These are phyloP conservation scores for Drosophila colorata DNA, from an alignment of 2,888 invertebrate species.

Conservation along the genomic window DNA sequence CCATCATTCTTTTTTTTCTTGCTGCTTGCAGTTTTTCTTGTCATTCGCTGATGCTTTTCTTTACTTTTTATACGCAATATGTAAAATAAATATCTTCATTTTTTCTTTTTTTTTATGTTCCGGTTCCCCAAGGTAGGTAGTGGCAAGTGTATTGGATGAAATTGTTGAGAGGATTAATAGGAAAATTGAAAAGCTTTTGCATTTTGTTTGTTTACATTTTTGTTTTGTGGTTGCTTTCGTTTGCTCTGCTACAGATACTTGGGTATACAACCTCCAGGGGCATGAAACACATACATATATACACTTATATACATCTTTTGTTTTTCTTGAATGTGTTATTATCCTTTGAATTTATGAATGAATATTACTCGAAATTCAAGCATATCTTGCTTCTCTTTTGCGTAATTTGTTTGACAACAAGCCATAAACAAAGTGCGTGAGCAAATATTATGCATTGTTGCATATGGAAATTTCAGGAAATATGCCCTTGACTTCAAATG, in stretches of 20 bases:
- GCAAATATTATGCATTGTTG: constrained; percentile 30
- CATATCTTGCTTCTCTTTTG: constrained; percentile 5
- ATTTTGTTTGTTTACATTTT: constrained; percentile 59
- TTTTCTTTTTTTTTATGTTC: constrained; percentile 9
- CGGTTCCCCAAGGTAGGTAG: constrained; percentile 28
- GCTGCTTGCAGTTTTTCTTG: constrained; percentile 51
- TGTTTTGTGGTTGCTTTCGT: constrained; percentile 18
- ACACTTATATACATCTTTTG: not conserved
- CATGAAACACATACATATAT: not conserved
- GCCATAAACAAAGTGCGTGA: constrained; percentile 22
- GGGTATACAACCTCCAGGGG: constrained; percentile 15
- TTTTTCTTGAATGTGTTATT: constrained; percentile 5
- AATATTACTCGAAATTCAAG: constrained; percentile 32
- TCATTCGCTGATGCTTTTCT: constrained; percentile 2
- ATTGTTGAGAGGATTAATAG: constrained; percentile 67
- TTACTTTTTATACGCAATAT: constrained; percentile 38
- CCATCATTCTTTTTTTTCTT: constrained; percentile 8
- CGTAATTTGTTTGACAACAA: constrained; percentile 51
- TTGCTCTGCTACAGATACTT: constrained; percentile 11
- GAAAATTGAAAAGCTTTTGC: constrained; percentile 66
- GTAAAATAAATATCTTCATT: constrained; percentile 44
- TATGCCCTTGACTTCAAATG: constrained; percentile 21
- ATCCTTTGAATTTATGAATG: constrained; percentile 37
- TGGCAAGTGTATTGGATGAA: constrained; percentile 53
- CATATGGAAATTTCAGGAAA: not conserved